These are phyloP conservation scores for Melanargia galathea DNA, from an alignment of 2,888 invertebrate genomes.

Conservation along the genomic window DNA sequence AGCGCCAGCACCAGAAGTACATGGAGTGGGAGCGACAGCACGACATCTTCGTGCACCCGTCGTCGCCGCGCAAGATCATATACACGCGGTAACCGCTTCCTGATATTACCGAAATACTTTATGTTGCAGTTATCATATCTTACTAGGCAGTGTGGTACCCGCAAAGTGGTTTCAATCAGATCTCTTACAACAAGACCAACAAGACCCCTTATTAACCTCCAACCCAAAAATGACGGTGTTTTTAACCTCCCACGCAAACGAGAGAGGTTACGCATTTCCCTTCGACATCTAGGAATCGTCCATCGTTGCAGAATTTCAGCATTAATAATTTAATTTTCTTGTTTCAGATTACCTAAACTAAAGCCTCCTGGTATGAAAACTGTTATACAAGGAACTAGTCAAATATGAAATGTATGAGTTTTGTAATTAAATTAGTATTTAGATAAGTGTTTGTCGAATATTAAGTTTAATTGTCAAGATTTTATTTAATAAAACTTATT, in stretches of 20 bases:
- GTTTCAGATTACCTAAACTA: conserved; percentile 70
- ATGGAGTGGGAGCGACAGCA: conserved; percentile 87
- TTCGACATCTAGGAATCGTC: background rate
- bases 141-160: too few species aligned
- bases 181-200: too few species aligned
- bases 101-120: too few species aligned
- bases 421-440: background rate
- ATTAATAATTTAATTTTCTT: background rate
- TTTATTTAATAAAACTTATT: background rate
- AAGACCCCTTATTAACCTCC: too few species aligned
- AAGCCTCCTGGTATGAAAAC: conserved; percentile 70
- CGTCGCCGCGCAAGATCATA: conserved; percentile 87
- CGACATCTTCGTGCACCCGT: conserved; percentile 86
- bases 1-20: conserved; percentile 87
- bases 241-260: too few species aligned
- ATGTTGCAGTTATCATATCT: too few species aligned
- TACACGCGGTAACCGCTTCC: conserved; percentile 79
- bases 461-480: background rate
- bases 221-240: too few species aligned
- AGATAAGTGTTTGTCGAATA: conserved; percentile 2
- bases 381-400: conserved; percentile 73
- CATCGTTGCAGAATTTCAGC: too few species aligned
- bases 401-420: conserved; percentile 41
- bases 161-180: too few species aligned
- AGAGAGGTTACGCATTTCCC: too few species aligned